Base-by-base conservation (phyloP, 2,113 vertebrate species). In the Oxygymnocypris stewartii region DNA sequence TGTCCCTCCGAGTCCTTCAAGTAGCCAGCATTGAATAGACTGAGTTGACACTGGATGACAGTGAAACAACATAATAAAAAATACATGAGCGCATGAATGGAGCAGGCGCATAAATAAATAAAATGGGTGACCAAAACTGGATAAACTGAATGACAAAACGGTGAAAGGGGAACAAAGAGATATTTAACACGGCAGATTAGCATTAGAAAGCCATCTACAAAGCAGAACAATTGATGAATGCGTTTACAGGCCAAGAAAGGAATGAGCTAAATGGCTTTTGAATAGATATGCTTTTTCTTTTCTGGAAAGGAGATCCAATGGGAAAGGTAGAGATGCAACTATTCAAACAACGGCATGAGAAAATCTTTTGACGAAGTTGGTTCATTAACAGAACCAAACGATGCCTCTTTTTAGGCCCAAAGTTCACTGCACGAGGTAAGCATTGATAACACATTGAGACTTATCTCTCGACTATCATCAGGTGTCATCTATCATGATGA, bases 11-110 rank as follows among this genome's bases (percentile, higher is more conserved):
- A 94, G 96, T 96, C 97, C 97, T 98, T 99, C 98, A 97, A 99
- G 97, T 97, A 97, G 97, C 96, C 96, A 95, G 95, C 96, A 95
- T 91, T 99, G 97, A 99, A 99, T 99, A 94, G 97, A 97, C 96
- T 97, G 96, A 99, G 98, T 99, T 99, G 98, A 99, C 98, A 99
- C 97, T 99, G 97, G 97, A 97, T 98, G 98, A 99, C 97, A 98
- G 98, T 96, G 97, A 98, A 98, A 99, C 98, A 99, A 98, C 97
- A 98, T 99, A 98, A 99, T 99, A 99, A 99, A 99, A 99, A 99
- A 99, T 99, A 99, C 97, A 99, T 99, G 97, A 99, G 97, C 95
- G 94, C 95, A 96, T 99, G 97, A 98, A 98, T 99, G 95, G 97
- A 96, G 95, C 97, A 96, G 97, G 96, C 97, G 97, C 97, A 98